These are phyloP conservation scores for Leucophenga varia DNA, from an alignment of 1,140 invertebrate species.

Conservation along the genomic window DNA sequence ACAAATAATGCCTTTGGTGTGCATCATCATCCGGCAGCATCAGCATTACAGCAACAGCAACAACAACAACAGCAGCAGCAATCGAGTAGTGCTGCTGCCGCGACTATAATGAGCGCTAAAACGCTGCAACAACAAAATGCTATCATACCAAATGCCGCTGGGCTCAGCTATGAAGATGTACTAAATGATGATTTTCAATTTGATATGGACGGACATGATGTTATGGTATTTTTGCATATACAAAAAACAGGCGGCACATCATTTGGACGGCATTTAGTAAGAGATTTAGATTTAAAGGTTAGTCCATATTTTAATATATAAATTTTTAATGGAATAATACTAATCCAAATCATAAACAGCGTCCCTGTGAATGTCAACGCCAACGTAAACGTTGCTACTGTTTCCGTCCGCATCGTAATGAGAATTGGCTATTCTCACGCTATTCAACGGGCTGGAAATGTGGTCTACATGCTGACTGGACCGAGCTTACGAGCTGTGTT, in stretches of 20 bases:
- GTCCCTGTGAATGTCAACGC: conserved; percentile 84
- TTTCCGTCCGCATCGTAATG: conserved; percentile 84
- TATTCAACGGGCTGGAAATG: conserved; percentile 99
- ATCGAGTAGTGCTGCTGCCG: conserved; percentile 24
- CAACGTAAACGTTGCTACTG: conserved; percentile 88
- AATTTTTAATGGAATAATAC: neutral
- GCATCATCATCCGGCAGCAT: neutral
- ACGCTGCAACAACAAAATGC: conserved; percentile 47
- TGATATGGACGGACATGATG: conserved; percentile 88
- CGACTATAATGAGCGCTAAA: no score
- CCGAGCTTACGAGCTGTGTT: conserved; percentile 89
- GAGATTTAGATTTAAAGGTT: conserved; percentile 83
- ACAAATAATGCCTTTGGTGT: neutral
- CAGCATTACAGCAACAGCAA: conserved; percentile 14
- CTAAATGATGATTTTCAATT: conserved; percentile 83
- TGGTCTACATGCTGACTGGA: conserved; percentile 98
- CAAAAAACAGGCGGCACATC: conserved; percentile 90
- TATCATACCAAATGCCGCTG: conserved; percentile 58
- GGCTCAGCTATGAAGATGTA: conserved; percentile 78
- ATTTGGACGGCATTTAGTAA: conserved; percentile 91
- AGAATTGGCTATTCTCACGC: conserved; percentile 96
- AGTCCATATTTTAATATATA: conserved; percentile 18
- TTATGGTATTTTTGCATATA: conserved; percentile 98
- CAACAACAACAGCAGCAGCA: conserved; percentile 26
- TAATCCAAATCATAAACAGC: conserved; percentile 55